These are phyloP conservation scores for Garra rufa DNA, from an alignment of 2,113 vertebrate species.

Conservation along the genomic window DNA sequence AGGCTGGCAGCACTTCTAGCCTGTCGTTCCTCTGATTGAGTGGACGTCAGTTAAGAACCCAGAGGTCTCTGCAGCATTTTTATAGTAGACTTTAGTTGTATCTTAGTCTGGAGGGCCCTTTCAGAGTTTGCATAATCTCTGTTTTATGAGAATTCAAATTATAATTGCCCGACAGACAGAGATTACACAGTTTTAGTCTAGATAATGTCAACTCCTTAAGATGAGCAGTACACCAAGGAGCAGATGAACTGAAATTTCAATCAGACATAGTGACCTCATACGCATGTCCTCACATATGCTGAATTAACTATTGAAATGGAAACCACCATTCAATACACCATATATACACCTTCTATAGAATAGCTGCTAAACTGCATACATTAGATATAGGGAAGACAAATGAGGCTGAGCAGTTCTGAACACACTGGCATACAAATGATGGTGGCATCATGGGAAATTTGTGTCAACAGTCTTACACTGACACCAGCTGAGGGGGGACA, in stretches of 20 bases:
- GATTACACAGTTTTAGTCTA: slow-evolving; percentile 11
- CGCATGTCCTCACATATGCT: background rate
- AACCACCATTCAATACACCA: background rate
- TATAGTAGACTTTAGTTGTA: slow-evolving; percentile 19
- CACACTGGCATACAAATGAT: slow-evolving; percentile 23
- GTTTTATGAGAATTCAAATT: slow-evolving; percentile 18
- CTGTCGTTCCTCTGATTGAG: slow-evolving; percentile 30
- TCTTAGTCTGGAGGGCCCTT: slow-evolving; percentile 30
- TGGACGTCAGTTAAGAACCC: slow-evolving; percentile 15
- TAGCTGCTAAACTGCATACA: background rate
- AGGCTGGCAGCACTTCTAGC: slow-evolving; percentile 21
- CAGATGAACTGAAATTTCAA: slow-evolving; percentile 6
- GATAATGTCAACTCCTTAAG: slow-evolving; percentile 10
- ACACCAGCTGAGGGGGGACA: background rate
- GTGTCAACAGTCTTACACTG: background rate
- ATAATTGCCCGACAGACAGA: slow-evolving; percentile 45
- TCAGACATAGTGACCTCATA: slow-evolving; percentile 12
- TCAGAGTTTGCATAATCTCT: slow-evolving; percentile 22
- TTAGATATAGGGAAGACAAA: slow-evolving; percentile 17
- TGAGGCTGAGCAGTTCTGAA: background rate
- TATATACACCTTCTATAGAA: background rate
- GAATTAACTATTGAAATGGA: background rate
- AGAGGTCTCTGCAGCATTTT: slow-evolving; percentile 19
- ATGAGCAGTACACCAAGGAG: slow-evolving; percentile 7
- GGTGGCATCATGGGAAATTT: background rate